Percentiles rank a stretch among this genome's conserved stretches.
These are phyloP conservation scores for Branchellion lobata DNA, from an alignment of 2,888 invertebrate genomes.

Conservation along the genomic window DNA sequence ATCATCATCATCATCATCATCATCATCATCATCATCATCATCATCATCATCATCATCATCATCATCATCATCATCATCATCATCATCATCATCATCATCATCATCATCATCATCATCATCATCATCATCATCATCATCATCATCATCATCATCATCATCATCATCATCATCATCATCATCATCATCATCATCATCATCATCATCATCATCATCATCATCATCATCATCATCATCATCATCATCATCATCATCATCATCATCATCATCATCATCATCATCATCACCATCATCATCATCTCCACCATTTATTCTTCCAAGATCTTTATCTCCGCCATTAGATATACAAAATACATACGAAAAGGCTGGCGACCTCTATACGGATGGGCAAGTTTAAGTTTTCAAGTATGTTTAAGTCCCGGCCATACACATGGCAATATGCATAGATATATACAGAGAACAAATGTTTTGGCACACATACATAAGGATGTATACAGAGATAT, in stretches of 20 bases:
- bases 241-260: not conserved
- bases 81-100: slow-evolving; percentile 2
- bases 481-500: no score
- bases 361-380: no score
- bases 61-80: slow-evolving; percentile 6
- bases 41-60: slow-evolving; percentile 9
- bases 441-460: no score
- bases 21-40: slow-evolving; percentile 9
- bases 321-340: no score
- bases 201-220: slow-evolving; percentile 6
- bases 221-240: slow-evolving; percentile 2
- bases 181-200: slow-evolving; percentile 9
- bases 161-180: slow-evolving; percentile 9
- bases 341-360: no score
- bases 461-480: no score
- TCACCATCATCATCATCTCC: not conserved
- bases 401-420: no score
- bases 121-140: slow-evolving; percentile 6
- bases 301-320: no score
- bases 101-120: not conserved
- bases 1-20: slow-evolving; percentile 9
- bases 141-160: slow-evolving; percentile 9
- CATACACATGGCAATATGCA: no score
- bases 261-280: slow-evolving; percentile 9
- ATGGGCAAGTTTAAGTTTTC: no score